Base-by-base conservation (phyloP, 2,888 invertebrate species). In the Brachyptera putata region DNA sequence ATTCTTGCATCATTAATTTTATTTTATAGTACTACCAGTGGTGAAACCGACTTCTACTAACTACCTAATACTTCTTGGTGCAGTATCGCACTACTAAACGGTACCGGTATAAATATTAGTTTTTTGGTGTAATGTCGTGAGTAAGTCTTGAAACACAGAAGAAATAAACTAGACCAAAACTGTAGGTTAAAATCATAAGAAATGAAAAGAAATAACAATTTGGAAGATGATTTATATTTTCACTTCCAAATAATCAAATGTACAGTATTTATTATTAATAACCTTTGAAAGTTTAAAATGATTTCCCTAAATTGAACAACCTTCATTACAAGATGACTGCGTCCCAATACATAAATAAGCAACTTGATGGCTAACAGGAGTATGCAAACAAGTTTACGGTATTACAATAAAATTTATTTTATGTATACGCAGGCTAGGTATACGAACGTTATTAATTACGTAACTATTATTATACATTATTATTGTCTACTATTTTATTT, bases 191-290 rank as follows among this genome's bases (percentile, higher is more conserved):
- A n/a, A n/a, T n/a, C n/a, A n/a, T n/a, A n/a, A n/a, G n/a, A n/a
- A n/a, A n/a, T n/a, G n/a, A n/a, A n/a, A n/a, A n/a, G n/a, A n/a
- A n/a, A n/a, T n/a, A 39, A 7, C 39, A 59, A 25, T 57, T 61
- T 72, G 73, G 74, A 76, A 75, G 75, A 74, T 75, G 70, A 73
- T 69, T 65, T 68, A 73, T 74, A 73, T 74, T 74, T 75, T 58
- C 39, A 74, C 75, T 75, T 75, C 75, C 74, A 74, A 59, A 70
- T 73, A 72, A 74, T 70, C 73, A 75, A 76, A 70, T 71, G 67
- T 71, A 71, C 70, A 69, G 66, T 69, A 68, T 25, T 59, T 41
- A 50, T 59, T 43, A 48, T 60, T 57, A 61, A 60, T 56, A 48
- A 46, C 24, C 22, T 53, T 14, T 53, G 53, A 53, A 53, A 53